Evolutionary conservation across 2,888 invertebrate species (phyloP).

Genomic region (Nemapogon koenigi): DNA sequence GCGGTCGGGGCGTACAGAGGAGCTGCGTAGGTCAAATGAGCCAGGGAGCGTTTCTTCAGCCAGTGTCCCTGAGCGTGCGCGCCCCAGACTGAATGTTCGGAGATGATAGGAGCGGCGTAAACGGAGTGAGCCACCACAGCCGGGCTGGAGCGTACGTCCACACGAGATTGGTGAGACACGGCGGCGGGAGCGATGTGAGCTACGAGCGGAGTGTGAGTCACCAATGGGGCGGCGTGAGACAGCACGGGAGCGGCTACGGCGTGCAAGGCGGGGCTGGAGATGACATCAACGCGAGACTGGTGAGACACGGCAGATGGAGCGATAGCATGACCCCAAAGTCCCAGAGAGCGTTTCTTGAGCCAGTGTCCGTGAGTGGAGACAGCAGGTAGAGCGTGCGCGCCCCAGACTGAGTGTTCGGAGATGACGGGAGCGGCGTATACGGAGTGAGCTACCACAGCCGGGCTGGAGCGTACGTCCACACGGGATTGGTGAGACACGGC

Average conservation of each 20-base stretch:
- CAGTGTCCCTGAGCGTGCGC: slow-evolving; percentile 27
- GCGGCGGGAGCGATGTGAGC: slow-evolving; percentile 21
- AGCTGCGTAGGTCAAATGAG: slow-evolving; percentile 29
- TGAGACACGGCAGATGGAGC: slow-evolving; percentile 25
- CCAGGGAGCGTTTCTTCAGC: slow-evolving; percentile 30
- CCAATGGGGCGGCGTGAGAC: slow-evolving; percentile 11
- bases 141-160: slow-evolving; percentile 34
- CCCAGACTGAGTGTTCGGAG: slow-evolving; percentile 16
- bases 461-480: slow-evolving; percentile 30
- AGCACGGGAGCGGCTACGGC: slow-evolving; percentile 17
- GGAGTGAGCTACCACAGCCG: slow-evolving; percentile 17
- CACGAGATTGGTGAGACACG: slow-evolving; percentile 37
- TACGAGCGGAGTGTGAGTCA: slow-evolving; percentile 21
- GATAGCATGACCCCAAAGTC: slow-evolving; percentile 20
- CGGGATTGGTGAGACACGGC: slow-evolving; percentile 29
- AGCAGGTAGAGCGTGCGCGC: slow-evolving; percentile 29
- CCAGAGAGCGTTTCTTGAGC: slow-evolving; percentile 30
- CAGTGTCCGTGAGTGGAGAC: slow-evolving; percentile 29
- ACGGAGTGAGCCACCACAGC: slow-evolving; percentile 25
- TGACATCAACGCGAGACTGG: slow-evolving; percentile 38
- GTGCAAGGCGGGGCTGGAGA: slow-evolving; percentile 22
- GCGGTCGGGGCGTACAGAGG: slow-evolving; percentile 22
- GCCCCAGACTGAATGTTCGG: slow-evolving; percentile 22
- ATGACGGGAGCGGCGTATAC: slow-evolving; percentile 15
- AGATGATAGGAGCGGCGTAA: slow-evolving; percentile 26